These are phyloP conservation scores for Tubulanus polymorphus DNA, from an alignment of 2,888 invertebrate species.

Conservation along the genomic window DNA sequence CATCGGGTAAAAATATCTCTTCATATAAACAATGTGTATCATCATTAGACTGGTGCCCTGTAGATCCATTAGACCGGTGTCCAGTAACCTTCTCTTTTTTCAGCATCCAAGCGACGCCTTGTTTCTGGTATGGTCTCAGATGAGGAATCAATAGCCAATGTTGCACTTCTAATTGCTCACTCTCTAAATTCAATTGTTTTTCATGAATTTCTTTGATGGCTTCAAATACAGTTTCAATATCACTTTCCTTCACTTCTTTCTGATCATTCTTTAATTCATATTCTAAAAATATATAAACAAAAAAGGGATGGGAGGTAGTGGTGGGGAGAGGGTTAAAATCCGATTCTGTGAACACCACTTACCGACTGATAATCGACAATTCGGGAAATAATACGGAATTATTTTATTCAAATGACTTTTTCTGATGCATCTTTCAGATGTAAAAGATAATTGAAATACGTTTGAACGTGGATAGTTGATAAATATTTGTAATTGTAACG, in stretches of 20 bases:
- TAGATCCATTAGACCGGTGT: too few species aligned
- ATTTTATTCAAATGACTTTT: too few species aligned
- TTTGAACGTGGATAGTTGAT: too few species aligned
- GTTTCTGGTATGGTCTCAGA: slow-evolving; percentile 64
- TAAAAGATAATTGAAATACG: too few species aligned
- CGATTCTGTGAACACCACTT: too few species aligned
- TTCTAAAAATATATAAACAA: neutral
- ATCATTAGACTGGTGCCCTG: neutral
- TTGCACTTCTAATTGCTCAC: slow-evolving; percentile 27
- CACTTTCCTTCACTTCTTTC: too few species aligned
- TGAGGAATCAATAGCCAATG: slow-evolving; percentile 56
- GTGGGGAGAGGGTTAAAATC: too few species aligned
- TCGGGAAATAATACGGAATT: too few species aligned
- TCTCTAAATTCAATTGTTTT: slow-evolving; percentile 7
- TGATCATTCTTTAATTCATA: too few species aligned
- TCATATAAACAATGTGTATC: slow-evolving; percentile 42
- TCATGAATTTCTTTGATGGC: slow-evolving; percentile 37
- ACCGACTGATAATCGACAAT: too few species aligned
- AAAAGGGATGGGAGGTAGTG: neutral
- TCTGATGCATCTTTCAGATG: too few species aligned
- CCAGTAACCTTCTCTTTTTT: slow-evolving; percentile 56
- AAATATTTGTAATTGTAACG: too few species aligned
- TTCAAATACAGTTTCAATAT: slow-evolving; percentile 43
- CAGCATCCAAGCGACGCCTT: slow-evolving; percentile 69
- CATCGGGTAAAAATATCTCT: slow-evolving; percentile 39